Percentiles rank a stretch among this genome's conserved stretches.
phyloP scores from a whole-genome alignment of 2,888 invertebrate genomes.

The Scelioninae gen. 2 region DNA sequence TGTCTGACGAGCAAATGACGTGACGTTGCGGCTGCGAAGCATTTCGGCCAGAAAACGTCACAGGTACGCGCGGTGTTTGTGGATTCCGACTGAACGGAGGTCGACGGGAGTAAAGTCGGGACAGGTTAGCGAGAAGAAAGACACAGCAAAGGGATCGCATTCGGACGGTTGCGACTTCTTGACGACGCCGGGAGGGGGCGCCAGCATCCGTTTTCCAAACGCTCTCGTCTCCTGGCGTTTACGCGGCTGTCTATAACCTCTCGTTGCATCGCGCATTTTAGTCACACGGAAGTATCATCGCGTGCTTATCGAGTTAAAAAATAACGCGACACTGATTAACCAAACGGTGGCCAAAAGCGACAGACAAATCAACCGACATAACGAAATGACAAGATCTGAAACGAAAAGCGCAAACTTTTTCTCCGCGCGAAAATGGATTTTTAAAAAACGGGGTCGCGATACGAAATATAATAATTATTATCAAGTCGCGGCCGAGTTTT shows the following conservation, averaged over 20 bases:
- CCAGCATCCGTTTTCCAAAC: slow-evolving; percentile 50
- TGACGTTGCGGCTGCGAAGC: slow-evolving; percentile 25
- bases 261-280: slow-evolving; percentile 43
- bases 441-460: background rate
- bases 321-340: too few relatives aligned
- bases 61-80: slow-evolving; percentile 51
- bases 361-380: too few relatives aligned
- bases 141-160: slow-evolving; percentile 55
- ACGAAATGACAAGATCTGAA: too few relatives aligned
- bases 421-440: too few relatives aligned
- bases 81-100: slow-evolving; percentile 47
- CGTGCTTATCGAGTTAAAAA: slow-evolving; percentile 15
- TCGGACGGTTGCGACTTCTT: slow-evolving; percentile 53
- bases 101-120: slow-evolving; percentile 47
- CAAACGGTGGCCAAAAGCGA: too few relatives aligned
- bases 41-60: slow-evolving; percentile 51
- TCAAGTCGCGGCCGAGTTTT: slow-evolving; percentile 20
- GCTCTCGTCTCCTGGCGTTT: slow-evolving; percentile 54
- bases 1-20: slow-evolving; percentile 19
- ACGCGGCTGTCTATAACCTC: slow-evolving; percentile 58
- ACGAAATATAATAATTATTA: slow-evolving; percentile 28
- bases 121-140: slow-evolving; percentile 52
- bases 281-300: slow-evolving; percentile 41
- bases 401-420: too few relatives aligned
- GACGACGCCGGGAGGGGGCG: slow-evolving; percentile 25